Base-by-base conservation (phyloP, 2,888 invertebrate species). In the Phortica okadai region DNA sequence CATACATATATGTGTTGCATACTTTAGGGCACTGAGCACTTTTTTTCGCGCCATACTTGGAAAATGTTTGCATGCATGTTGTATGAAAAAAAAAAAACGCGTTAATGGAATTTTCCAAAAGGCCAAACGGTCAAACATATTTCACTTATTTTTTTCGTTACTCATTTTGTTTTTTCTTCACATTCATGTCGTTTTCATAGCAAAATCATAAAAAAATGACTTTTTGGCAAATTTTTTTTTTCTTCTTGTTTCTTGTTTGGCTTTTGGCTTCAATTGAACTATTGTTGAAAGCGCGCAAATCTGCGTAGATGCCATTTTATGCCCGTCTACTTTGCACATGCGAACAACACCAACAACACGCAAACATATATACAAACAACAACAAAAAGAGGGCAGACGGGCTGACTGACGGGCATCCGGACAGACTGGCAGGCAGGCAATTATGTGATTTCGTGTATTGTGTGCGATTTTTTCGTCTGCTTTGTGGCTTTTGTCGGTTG, bases 381-480 rank as follows among this genome's bases (percentile, higher is more conserved):
- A 54, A n/a, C 50, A 50, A 50, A 6, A 50, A 33, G 33, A 5
- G 3, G 0, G 33, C 33, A 5, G 33, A 33, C 33, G 1, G 33
- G 3, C 33, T 33, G 33, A 33, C 33, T 33, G 33, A 33, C 1
- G 2, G 33, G 4, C 33, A 4, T 2, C 2, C 33, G 2, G 33
- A 33, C 33, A 4, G 33, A 33, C 33, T 33, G 33, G 4, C 50
- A 6, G 41, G 21, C 66, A 10, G 21, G 42, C 66, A 66, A 75
- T 73, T 41, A 73, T 77, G 69, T 75, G 70, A 25, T 72, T 78
- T 73, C 42, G 66, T 41, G 10, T 21, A 42, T 33, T 66, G 33
- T 41, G 59, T 73, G 16, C 25, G 16, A 59, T 21, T 70, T 70
- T 25, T 70, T 21, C 42, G 25, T 16, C 54, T 76, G 45, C 54